These are phyloP conservation scores for Spondyliosoma cantharus DNA, from an alignment of 2,797 vertebrate genomes.

Conservation along the genomic window DNA sequence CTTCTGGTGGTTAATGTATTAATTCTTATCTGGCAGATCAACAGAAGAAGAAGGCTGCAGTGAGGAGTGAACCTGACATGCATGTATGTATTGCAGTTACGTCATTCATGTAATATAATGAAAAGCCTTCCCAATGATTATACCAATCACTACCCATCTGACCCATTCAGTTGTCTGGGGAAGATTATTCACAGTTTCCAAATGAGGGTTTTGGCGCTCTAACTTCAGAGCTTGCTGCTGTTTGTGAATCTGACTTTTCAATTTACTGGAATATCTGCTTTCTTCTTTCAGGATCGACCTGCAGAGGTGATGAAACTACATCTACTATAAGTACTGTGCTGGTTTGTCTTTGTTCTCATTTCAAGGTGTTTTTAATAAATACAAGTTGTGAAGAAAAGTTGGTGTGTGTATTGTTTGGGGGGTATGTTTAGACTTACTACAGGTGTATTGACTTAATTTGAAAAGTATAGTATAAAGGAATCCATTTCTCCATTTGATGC, in stretches of 20 bases:
- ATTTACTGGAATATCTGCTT: background rate
- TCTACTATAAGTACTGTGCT: background rate
- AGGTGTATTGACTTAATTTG: background rate
- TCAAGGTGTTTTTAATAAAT: constrained; percentile 1
- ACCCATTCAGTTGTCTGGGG: constrained; percentile 77
- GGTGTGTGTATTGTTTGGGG: background rate
- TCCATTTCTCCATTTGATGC: no score
- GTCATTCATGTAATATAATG: background rate
- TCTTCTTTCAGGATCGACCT: constrained; percentile 47
- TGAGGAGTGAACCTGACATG: background rate
- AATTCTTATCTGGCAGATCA: constrained; percentile 33
- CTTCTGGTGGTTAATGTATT: background rate
- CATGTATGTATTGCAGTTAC: constrained; percentile 7
- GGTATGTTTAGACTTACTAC: background rate
- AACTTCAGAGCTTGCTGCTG: background rate
- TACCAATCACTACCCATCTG: constrained; percentile 86
- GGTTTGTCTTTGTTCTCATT: background rate
- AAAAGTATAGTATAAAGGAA: background rate
- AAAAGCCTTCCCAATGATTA: constrained; percentile 82
- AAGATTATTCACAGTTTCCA: constrained; percentile 66
- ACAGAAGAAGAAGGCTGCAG: background rate
- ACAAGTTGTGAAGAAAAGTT: background rate
- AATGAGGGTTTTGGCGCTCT: constrained; percentile 77
- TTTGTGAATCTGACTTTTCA: background rate
- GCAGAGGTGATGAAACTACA: background rate